Evolutionary conservation across 2,113 vertebrate species (phyloP), one percentile per base, ranked within the genome.

Genomic region (Clupea harengus): DNA sequence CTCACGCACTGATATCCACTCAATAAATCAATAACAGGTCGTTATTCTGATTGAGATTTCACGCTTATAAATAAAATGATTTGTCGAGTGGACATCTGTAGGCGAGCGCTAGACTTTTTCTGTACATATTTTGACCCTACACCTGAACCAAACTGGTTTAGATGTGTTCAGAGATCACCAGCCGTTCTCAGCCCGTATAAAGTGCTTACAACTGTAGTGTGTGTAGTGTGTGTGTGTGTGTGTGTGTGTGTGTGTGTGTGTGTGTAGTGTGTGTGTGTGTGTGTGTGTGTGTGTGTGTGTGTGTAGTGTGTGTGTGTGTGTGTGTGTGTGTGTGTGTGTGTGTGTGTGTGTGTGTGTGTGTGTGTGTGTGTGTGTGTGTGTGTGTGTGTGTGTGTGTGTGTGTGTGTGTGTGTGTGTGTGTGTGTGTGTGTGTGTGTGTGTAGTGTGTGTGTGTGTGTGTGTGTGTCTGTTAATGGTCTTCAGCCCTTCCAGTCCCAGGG

Each of bases 401-500:
- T 72, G 64, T 28, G n/a, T 25, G n/a, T 25, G 22, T 5, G n/a
- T n/a, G n/a, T n/a, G n/a, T n/a, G n/a, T n/a, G n/a, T n/a, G 54
- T 57, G 54, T 57, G 54, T 18, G 11, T 11, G 54, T 57, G 20
- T 57, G 54, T 18, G 18, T 22, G 54, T 54, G 52, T 54, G 52
- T 13, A 18, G n/a, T n/a, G n/a, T 39, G 39, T 20, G 15, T 22
- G 25, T 72, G 64, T 72, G 1, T 72, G 8, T 72, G 64, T 72
- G 64, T 72, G 64, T 28, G n/a, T 25, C 22, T 25, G 22, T 5
- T 2, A 0, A 75, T 2, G 13, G 28, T 32, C 10, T 18, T 78
- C 32, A 78, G 6, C 28, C 92, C 90, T 97, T 97, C 97, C 97
- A 99, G 89, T 99, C 96, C 98, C 98, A 99, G 50, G 98, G 98